Base-by-base conservation (phyloP, 2,797 vertebrate species). In the Apogon hyalosoma region DNA sequence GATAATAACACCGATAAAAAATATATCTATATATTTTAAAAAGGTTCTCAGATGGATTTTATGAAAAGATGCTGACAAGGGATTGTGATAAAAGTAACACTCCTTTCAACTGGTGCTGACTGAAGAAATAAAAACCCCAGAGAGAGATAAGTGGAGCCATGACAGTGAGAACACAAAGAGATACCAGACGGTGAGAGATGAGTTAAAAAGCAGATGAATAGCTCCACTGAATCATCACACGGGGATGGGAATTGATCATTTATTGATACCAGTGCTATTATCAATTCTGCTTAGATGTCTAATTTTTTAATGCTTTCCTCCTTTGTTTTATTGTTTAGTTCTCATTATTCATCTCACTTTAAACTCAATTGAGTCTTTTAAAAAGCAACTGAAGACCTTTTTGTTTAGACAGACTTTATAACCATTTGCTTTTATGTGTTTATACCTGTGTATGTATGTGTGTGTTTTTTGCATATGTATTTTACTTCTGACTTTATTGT, bases 201-300 rank as follows among this genome's bases (percentile, higher is more conserved):
- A 56, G 16, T 2, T 21, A 40, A 11, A 38, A 38, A 64, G 31
- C 42, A 39, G 41, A 28, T 47, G 18, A 54, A 21, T 48, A 65
- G 60, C 73, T 63, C 61, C 39, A 52, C 18, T 31, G 31, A 75
- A 13, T 63, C 57, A 69, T 33, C 51, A 51, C 19, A 51, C 18
- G 59, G 24, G 19, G 19, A 21, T 21, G 19, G 19, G 19, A 21
- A 21, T 21, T 21, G 19, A 21, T 21, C 19, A 21, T 21, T 21
- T 21, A 21, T 21, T 21, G 3, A 21, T 21, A 21, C 19, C 3
- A 21, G 19, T 21, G 19, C 19, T 3, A 21, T 21, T 21, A 21
- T 21, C 19, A 21, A 21, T 21, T 21, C 19, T 21, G 3, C 19
- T 21, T 21, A 2, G 19, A 21, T 21, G 19, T 21, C 19, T 21